Conservation (phyloP, 2,113 vertebrate species). For the Prolemur simus region DNA sequence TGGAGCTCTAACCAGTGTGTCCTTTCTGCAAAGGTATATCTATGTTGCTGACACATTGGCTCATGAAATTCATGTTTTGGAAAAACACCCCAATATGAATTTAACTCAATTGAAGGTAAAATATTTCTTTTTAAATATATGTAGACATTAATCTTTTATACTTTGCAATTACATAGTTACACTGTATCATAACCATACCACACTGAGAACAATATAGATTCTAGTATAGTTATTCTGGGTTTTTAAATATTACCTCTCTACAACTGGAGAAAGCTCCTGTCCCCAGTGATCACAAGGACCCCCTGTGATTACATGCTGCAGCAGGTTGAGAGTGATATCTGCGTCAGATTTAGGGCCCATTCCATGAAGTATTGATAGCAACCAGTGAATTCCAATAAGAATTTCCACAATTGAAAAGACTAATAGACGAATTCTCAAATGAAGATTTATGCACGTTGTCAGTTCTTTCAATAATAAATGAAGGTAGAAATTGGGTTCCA, state of each 20-base stretch:
- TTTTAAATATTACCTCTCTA: neutral
- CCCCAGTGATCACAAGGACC: neutral
- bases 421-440: constrained; percentile 55
- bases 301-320: neutral
- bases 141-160: neutral
- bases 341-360: constrained; percentile 11
- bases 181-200: neutral
- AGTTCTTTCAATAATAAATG: constrained; percentile 69
- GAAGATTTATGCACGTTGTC: constrained; percentile 63
- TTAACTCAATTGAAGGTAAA: constrained; percentile 91
- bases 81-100: constrained; percentile 88
- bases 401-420: constrained; percentile 67
- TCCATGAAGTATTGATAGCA: neutral
- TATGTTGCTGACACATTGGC: constrained; percentile 89
- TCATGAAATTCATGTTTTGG: constrained; percentile 88
- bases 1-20: constrained; percentile 29
- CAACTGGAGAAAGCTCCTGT: neutral
- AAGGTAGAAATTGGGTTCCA: constrained; percentile 58
- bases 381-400: constrained; percentile 60
- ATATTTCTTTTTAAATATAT: neutral
- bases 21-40: constrained; percentile 86
- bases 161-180: neutral
- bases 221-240: neutral
- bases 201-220: neutral
- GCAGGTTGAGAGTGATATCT: neutral